Percentiles rank a stretch among this genome's conserved stretches.
phyloP scores from a whole-genome alignment of 2,113 vertebrate genomes.

The Panthera uncia region DNA sequence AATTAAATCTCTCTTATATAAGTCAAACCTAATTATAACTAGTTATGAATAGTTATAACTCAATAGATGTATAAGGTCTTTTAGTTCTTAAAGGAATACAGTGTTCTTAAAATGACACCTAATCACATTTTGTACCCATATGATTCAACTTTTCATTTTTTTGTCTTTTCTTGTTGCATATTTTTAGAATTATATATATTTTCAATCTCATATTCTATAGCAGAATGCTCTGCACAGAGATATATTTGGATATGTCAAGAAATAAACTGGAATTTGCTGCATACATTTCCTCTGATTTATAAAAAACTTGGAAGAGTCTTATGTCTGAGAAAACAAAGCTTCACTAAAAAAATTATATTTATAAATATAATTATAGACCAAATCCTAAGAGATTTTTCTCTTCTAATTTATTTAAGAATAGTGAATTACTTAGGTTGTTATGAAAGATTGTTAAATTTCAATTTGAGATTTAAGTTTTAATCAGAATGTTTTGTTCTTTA shows the following conservation, averaged over 20 bases:
- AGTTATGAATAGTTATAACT: background rate
- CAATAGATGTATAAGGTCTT: background rate
- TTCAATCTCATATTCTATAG: background rate
- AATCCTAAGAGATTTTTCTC: background rate
- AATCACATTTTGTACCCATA: background rate
- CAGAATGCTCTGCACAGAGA: background rate
- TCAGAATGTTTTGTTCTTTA: background rate
- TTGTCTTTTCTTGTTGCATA: background rate
- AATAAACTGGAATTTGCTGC: background rate
- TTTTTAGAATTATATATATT: background rate
- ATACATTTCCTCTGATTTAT: background rate
- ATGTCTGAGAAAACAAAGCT: background rate
- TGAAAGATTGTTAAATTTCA: background rate
- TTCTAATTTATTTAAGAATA: background rate
- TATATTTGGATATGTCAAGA: background rate
- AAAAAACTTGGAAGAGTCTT: background rate
- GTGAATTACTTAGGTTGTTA: constrained; percentile 2
- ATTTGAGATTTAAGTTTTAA: background rate
- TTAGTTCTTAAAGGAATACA: background rate
- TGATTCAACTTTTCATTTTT: background rate
- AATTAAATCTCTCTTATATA: background rate
- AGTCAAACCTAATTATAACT: background rate
- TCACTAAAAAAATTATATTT: background rate
- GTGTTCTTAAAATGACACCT: background rate
- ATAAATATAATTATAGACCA: background rate